Base-by-base conservation (phyloP, 2,888 invertebrate genomes). In the Hermaeophaga mercurialis region DNA sequence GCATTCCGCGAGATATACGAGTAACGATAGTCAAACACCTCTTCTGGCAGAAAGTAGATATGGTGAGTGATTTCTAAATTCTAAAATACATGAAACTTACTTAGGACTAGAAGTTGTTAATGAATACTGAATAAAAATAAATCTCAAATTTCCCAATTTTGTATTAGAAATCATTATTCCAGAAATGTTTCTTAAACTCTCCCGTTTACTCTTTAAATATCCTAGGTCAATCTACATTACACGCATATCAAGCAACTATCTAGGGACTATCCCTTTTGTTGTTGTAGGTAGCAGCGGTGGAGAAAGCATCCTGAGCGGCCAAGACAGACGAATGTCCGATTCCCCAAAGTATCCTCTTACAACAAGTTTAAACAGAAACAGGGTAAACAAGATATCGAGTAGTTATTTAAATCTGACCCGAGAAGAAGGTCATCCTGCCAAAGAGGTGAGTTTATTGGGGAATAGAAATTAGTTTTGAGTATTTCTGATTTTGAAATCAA, bases 1-100 rank as follows among this genome's bases (percentile, higher is more conserved):
- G 15, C 69, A 70, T 41, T 69, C 69, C 54, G 68, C 79, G 31
- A 66, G 73, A 34, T 77, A 77, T 56, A 69, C 69, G 49, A 78
- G 78, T 63, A 75, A 86, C 17, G 89, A 89, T 66, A 90, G 90
- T 68, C 88, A 90, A 67, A 88, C 89, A 52, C 89, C 89, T 1
- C 78, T 90, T 55, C 78, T 90, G 57, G 80, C 82, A 9, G 86
- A 85, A 67, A 89, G 88, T 73, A 81, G 87, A 61, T 85, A 88
- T 68, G 86, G 63, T 64, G 31, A 61, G 63, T 58, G 14, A n/a
- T n/a, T n/a, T n/a, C n/a, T n/a, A n/a, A n/a, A n/a, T n/a, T n/a
- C n/a, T n/a, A n/a, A n/a, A n/a, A n/a, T n/a, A n/a, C n/a, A n/a
- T n/a, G n/a, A n/a, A n/a, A n/a, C n/a, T n/a, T n/a, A n/a, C n/a